These are phyloP conservation scores for Sinonovacula constricta DNA, from an alignment of 1,140 invertebrate genomes.

Conservation along the genomic window DNA sequence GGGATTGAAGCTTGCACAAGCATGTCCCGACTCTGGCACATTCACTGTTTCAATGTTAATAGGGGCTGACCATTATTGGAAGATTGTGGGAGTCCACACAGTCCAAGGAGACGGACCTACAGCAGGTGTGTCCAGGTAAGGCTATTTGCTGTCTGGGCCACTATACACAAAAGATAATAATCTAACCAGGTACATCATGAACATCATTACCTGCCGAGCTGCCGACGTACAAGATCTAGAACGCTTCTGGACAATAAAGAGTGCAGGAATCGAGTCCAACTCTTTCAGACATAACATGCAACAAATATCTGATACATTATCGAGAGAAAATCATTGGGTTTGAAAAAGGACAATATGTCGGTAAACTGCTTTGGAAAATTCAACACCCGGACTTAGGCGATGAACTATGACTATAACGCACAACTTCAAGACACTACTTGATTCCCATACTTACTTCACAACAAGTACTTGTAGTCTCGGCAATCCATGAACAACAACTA, in stretches of 20 bases:
- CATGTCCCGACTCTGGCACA: background rate
- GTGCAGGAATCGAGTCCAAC: no score
- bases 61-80: no score
- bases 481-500: background rate
- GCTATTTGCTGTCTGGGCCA: no score
- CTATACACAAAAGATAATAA: background rate
- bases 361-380: background rate
- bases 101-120: background rate
- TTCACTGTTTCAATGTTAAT: conserved; percentile 26
- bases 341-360: background rate
- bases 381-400: background rate
- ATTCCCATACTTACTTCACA: background rate
- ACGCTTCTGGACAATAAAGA: background rate
- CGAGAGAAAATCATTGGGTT: background rate
- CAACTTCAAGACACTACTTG: background rate
- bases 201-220: background rate
- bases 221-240: background rate
- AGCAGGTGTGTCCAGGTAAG: background rate
- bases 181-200: background rate
- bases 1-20: conserved; percentile 39
- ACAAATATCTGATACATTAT: background rate
- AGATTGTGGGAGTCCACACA: no score
- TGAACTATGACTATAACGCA: background rate
- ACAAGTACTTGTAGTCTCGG: background rate
- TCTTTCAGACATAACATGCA: background rate